Conservation (phyloP, 1,140 invertebrate genomes). For the Zaprionus ghesquierei region DNA sequence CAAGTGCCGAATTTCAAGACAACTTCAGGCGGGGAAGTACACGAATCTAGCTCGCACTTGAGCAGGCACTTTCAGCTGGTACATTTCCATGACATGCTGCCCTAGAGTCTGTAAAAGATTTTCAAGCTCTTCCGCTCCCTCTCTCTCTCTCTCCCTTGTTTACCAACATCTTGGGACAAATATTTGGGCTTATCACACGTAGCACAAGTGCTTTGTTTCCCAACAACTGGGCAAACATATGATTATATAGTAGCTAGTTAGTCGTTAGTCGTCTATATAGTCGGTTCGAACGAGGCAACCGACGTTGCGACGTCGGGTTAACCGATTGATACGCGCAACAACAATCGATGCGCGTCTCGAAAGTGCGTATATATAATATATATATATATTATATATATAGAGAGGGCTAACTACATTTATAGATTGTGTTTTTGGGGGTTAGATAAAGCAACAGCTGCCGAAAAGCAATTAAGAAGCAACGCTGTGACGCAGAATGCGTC, state of each 20-base stretch:
- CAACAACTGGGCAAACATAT: constrained; percentile 3
- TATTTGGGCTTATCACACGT: constrained; percentile 1
- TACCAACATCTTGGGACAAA: not conserved
- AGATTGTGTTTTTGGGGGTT: constrained; percentile 1
- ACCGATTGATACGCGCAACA: constrained; percentile 21
- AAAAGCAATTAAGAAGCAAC: not conserved
- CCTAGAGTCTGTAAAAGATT: not conserved
- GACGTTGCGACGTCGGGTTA: not conserved
- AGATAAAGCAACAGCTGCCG: constrained; percentile 1
- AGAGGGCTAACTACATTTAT: not conserved
- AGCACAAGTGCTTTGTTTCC: not conserved
- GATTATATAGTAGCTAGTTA: constrained; percentile 1
- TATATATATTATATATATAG: not conserved
- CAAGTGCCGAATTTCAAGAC: no score
- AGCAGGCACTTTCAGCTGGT: not conserved
- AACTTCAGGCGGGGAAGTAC: not conserved
- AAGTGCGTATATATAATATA: not conserved
- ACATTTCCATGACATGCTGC: not conserved
- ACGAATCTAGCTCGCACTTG: not conserved
- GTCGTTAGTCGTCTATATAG: not conserved
- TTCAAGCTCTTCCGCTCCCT: not conserved
- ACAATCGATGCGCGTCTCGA: not conserved
- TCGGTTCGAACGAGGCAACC: not conserved
- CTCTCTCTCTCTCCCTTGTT: not conserved
- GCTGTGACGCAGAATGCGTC: not conserved